A percentile compares a stretch with the other conserved stretches of the same genome.
phyloP scores from a whole-genome alignment of 2,113 vertebrate species.

The Tretioscincus oriximinensis region DNA sequence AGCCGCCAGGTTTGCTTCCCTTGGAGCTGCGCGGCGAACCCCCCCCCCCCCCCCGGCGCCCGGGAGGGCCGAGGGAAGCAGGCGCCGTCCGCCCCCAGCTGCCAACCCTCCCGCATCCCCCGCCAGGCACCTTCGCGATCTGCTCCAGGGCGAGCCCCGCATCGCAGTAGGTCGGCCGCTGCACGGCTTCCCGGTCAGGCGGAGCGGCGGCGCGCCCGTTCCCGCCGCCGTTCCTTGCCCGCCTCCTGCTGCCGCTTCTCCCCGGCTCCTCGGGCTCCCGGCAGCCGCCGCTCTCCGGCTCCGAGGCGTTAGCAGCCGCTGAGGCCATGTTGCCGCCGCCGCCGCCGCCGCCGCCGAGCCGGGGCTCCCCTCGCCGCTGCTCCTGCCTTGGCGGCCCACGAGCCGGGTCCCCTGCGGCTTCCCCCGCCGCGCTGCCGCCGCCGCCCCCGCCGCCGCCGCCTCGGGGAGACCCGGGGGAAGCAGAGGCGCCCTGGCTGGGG shows the following conservation, averaged over 20 bases:
- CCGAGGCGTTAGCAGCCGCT: slow-evolving; percentile 85
- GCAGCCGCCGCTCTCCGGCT: slow-evolving; percentile 83
- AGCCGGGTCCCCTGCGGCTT: slow-evolving; percentile 70
- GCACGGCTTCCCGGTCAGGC: slow-evolving; percentile 89
- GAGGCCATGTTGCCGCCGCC: slow-evolving; percentile 89
- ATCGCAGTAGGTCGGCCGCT: slow-evolving; percentile 96
- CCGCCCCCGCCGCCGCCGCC: slow-evolving; percentile 50
- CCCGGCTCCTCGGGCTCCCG: slow-evolving; percentile 82
- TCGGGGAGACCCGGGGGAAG: slow-evolving; percentile 43
- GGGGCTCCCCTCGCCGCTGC: slow-evolving; percentile 74
- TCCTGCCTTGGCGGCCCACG: slow-evolving; percentile 50
- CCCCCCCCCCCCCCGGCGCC: slow-evolving; percentile 33
- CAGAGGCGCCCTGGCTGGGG: slow-evolving; percentile 70
- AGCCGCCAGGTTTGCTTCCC: too few relatives aligned
- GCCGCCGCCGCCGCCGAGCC: slow-evolving; percentile 67
- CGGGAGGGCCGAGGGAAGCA: too few relatives aligned
- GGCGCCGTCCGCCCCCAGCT: background rate
- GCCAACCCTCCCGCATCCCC: background rate
- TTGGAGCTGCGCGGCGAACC: background rate
- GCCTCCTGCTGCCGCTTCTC: slow-evolving; percentile 73
- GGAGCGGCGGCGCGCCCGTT: slow-evolving; percentile 75
- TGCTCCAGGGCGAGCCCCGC: slow-evolving; percentile 93
- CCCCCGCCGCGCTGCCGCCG: slow-evolving; percentile 57
- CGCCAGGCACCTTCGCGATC: slow-evolving; percentile 88
- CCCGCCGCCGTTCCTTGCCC: slow-evolving; percentile 74